These are phyloP conservation scores for Drosophila kurseongensis DNA, from an alignment of 1,140 invertebrate genomes.

Conservation along the genomic window DNA sequence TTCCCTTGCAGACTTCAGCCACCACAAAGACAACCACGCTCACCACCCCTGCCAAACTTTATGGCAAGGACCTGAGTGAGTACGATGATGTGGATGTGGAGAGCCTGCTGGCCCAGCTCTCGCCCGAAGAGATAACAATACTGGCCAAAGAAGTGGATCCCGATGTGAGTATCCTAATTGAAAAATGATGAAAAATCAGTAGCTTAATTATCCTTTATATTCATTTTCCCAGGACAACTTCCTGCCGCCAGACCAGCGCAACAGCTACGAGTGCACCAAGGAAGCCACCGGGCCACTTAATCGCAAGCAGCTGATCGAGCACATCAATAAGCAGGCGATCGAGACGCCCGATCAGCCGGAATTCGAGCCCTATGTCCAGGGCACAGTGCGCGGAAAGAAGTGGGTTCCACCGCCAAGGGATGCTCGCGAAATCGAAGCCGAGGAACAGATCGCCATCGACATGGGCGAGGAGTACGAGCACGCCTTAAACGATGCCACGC, in stretches of 20 bases:
- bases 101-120: slow-evolving; percentile 96
- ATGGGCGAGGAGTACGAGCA: slow-evolving; percentile 98
- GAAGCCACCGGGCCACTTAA: slow-evolving; percentile 97
- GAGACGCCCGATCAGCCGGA: slow-evolving; percentile 99
- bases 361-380: slow-evolving; percentile 95
- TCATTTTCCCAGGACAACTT: slow-evolving; percentile 90
- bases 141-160: slow-evolving; percentile 99
- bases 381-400: slow-evolving; percentile 96
- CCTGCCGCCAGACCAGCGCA: slow-evolving; percentile 97
- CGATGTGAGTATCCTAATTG: slow-evolving; percentile 91
- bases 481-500: slow-evolving; percentile 94
- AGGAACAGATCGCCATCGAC: slow-evolving; percentile 96
- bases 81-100: slow-evolving; percentile 99
- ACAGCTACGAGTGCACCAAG: slow-evolving; percentile 98
- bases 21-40: slow-evolving; percentile 94
- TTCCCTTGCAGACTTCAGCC: slow-evolving; percentile 89
- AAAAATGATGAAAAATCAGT: too few species aligned
- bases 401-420: slow-evolving; percentile 95
- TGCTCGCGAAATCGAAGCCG: slow-evolving; percentile 91
- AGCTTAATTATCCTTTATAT: too few species aligned
- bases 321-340: slow-evolving; percentile 98
- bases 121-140: slow-evolving; percentile 98
- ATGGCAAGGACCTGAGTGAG: slow-evolving; percentile 96
- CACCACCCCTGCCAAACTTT: slow-evolving; percentile 94
- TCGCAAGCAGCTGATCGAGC: slow-evolving; percentile 98